Evolutionary conservation across 2,888 invertebrate genomes (phyloP).

Genomic region (Onchidella celtica): DNA sequence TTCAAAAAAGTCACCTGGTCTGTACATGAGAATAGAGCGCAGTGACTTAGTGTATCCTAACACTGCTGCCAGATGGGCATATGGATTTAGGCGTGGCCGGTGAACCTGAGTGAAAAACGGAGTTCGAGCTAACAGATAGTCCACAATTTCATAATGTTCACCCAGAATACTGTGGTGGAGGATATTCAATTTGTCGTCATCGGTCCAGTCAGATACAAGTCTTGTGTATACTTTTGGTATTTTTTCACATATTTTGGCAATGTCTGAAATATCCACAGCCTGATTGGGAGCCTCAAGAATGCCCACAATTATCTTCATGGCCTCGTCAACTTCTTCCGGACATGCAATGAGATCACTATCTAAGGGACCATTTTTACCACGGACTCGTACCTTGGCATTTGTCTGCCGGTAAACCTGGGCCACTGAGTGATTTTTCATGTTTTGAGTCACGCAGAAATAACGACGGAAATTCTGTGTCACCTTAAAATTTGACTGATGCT

Average conservation of each 20-base stretch:
- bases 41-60: conserved; percentile 27
- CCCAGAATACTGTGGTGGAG: conserved; percentile 19
- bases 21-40: not conserved
- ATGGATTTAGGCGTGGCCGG: conserved; percentile 19
- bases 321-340: not conserved
- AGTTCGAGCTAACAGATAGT: not conserved
- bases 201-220: conserved; percentile 9
- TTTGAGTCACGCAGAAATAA: too few relatives aligned
- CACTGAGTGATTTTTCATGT: too few relatives aligned
- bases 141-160: conserved; percentile 10
- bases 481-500: too few relatives aligned
- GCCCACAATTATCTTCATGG: not conserved
- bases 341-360: too few relatives aligned
- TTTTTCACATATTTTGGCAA: not conserved
- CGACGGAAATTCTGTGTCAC: too few relatives aligned
- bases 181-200: conserved; percentile 5
- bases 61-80: conserved; percentile 40
- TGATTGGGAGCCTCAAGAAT: not conserved
- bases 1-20: conserved; percentile 28
- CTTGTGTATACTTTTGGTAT: not conserved
- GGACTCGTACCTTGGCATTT: too few relatives aligned
- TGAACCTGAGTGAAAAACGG: conserved; percentile 3
- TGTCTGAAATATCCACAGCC: not conserved
- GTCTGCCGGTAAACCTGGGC: too few relatives aligned
- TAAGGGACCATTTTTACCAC: too few relatives aligned